phyloP scores from a whole-genome alignment of 2,888 invertebrate genomes.

The Lysandra coridon region DNA sequence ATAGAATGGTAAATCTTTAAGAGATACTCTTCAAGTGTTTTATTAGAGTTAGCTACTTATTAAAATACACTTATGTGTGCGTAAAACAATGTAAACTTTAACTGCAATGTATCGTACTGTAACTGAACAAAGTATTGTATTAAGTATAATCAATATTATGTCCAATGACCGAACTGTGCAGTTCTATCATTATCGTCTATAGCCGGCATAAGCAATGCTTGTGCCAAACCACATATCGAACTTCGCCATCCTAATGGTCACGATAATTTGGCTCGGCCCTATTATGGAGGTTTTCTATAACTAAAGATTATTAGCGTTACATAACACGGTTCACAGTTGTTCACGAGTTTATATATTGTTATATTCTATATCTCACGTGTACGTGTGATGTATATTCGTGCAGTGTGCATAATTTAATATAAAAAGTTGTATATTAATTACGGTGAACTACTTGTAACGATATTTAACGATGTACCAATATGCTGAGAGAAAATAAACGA shows the following conservation, averaged over 20 bases:
- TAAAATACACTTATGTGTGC: not conserved
- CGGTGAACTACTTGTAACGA: conserved; percentile 58
- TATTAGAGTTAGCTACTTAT: no score
- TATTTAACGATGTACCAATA: conserved; percentile 79
- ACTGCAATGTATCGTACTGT: not conserved
- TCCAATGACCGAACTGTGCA: not conserved
- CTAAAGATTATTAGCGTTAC: conserved; percentile 73
- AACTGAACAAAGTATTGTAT: not conserved
- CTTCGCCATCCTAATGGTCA: not conserved
- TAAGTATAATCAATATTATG: not conserved
- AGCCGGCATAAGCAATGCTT: not conserved
- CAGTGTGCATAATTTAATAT: conserved; percentile 75
- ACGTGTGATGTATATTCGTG: conserved; percentile 76
- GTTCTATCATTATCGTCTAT: not conserved
- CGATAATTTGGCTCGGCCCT: conserved; percentile 43
- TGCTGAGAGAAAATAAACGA: conserved; percentile 77
- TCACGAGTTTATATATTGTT: conserved; percentile 80
- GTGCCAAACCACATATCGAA: not conserved
- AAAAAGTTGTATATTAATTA: conserved; percentile 75
- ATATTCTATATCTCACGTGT: conserved; percentile 72
- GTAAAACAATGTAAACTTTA: not conserved
- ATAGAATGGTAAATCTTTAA: no score
- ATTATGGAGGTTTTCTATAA: conserved; percentile 69
- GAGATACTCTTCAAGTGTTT: no score
- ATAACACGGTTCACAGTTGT: conserved; percentile 76